A percentile compares a stretch with the other conserved stretches of the same genome.
phyloP scores from a whole-genome alignment of 2,113 vertebrate species.

The Excalfactoria chinensis region DNA sequence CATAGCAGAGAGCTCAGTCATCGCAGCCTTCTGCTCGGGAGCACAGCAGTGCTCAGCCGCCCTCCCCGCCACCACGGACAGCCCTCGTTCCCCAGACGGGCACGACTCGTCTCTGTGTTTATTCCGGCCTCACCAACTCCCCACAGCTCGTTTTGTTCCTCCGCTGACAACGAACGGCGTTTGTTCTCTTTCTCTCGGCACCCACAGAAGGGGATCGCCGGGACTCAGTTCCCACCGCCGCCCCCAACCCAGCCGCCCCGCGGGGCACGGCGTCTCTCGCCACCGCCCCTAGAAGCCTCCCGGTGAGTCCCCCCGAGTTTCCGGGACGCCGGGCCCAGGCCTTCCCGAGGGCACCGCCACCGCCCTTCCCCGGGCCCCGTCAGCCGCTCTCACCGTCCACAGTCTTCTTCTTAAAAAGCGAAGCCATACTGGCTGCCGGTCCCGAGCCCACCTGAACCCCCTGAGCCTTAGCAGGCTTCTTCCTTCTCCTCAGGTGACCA shows the following conservation, averaged over 20 bases:
- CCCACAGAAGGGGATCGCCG: accelerated
- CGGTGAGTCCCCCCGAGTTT: background rate
- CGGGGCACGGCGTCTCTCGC: background rate
- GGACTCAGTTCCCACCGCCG: background rate
- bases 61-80: background rate
- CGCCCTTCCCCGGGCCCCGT: no score
- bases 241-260: background rate
- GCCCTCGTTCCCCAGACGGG: accelerated
- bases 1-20: background rate
- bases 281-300: no score
- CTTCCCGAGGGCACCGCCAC: no score
- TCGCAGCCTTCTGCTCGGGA: background rate
- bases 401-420: slow-evolving; percentile 96
- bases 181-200: background rate
- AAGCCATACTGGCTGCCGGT: slow-evolving; percentile 82
- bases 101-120: background rate
- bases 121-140: background rate
- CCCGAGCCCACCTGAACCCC: background rate
- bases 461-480: background rate
- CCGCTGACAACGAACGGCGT: no score
- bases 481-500: background rate
- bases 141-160: background rate
- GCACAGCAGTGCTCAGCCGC: background rate
- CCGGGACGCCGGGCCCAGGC: background rate
- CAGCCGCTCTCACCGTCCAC: slow-evolving; percentile 85